Evolutionary conservation across 1,140 invertebrate species (phyloP), one percentile per base, ranked within the genome.

Genomic region (Dreissena polymorpha): DNA sequence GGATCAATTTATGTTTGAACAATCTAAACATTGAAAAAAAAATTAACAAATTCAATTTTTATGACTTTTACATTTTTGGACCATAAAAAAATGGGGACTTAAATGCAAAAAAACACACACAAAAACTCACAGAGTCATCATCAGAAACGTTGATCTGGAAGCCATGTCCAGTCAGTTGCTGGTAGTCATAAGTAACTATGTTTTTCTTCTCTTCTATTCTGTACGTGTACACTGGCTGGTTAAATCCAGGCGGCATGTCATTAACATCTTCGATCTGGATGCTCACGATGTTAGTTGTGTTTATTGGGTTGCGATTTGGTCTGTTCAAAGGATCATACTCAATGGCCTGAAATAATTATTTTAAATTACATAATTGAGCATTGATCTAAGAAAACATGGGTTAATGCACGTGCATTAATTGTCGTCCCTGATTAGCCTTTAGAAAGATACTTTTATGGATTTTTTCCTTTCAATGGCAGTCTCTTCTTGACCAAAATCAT

Each of bases 41-140:
- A 55, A 18, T 71, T n/a, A n/a, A n/a, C 7, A 16, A 71, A 39
- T 71, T 0, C 14, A 0, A 29, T 49, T n/a, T 71, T 71, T 49
- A 16, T 49, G 29, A 50, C 29, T 29, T 7, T 49, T 29, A 49
- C 0, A 71, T 71, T 39, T n/a, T 16, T 39, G 16, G 21, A 16
- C 5, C 5, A 16, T 49, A n/a, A 50, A 71, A 71, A 51, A 49
- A 2, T 71, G 14, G 13, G 39, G 13, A 53, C 18, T 69, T 18
- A 3, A 21, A 25, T 69, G 1, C 13, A 18, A 18, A 18, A 29
- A 25, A 27, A 21, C 27, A 27, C 3, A 18, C n/a, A 60, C 5
- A 7, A n/a, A 23, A 57, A 81, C 60, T 8, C 63, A 82, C 79
- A 14, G 79, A 82, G 29, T 82, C 79, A 27, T 21, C 8, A 29